Evolutionary conservation across 2,888 invertebrate genomes (phyloP).

Genomic region (Coelinius sp.): DNA sequence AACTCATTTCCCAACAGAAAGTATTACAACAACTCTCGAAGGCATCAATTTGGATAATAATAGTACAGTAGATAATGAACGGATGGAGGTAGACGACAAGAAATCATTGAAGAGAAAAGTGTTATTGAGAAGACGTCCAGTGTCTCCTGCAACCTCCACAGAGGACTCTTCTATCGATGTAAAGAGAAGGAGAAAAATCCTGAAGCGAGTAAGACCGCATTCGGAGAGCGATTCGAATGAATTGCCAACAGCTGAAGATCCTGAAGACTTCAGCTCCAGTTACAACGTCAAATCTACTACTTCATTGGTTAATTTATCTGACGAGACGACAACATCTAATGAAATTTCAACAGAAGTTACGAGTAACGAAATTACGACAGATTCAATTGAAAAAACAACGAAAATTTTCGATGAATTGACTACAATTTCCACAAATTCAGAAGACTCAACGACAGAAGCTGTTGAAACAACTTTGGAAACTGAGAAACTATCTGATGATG

Average conservation of each 20-base stretch:
- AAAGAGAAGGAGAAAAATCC: constrained; percentile 56
- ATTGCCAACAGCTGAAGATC: not conserved
- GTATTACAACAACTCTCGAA: constrained; percentile 5
- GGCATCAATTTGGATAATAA: not conserved
- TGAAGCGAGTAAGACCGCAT: constrained; percentile 57
- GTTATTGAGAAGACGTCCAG: constrained; percentile 52
- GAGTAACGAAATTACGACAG: constrained; percentile 1
- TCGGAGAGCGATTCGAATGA: constrained; percentile 7
- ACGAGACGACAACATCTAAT: not conserved
- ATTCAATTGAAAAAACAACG: not conserved
- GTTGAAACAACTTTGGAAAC: not conserved
- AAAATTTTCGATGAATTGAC: not conserved
- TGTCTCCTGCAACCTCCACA: constrained; percentile 37
- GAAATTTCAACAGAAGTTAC: not conserved
- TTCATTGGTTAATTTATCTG: not conserved
- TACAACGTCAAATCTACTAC: not conserved
- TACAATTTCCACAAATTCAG: not conserved
- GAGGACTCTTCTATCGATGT: constrained; percentile 14
- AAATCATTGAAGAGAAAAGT: constrained; percentile 50
- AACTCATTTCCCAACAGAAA: constrained; percentile 30
- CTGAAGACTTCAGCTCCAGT: not conserved
- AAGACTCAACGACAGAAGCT: not conserved
- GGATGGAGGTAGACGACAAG: constrained; percentile 28
- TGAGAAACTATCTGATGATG: not conserved
- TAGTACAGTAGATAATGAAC: not conserved